Base-by-base conservation (phyloP, 2,797 vertebrate genomes). In the Gymnoscopelus microlampas region DNA sequence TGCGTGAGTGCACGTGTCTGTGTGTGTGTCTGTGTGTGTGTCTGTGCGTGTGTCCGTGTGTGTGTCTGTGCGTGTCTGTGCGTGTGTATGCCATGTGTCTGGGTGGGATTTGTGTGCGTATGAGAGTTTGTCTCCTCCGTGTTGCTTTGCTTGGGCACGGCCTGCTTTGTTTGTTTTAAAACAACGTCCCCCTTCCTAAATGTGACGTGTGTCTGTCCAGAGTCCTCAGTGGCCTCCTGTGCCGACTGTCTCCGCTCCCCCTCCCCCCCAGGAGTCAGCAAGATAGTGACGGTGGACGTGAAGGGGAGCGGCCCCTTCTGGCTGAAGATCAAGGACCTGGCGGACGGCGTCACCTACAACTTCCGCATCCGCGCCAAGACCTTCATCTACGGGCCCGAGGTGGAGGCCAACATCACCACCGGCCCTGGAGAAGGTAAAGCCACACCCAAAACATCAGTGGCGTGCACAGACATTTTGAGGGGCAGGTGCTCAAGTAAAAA, bases 231-330 rank as follows among this genome's bases (percentile, higher is more conserved):
- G 93, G 91, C 90, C 89, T 94, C 90, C 89, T 94, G 91, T 93
- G 89, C 82, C 90, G 92, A 93, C 83, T 93, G 92, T 92, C 91
- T 90, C 70, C 88, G 91, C 92, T 94, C 90, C 90, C 89, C 89
- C 87, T 92, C 90, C 88, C 91, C 90, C 58, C 24, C 94, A 97
- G 98, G 98, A 0, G 95, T 99, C 87, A 99, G 98, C 94, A 98
- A 98, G 93, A 98, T 97, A 0, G 97, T 99, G 73, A 98, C 96
- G 0, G 96, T 99, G 91, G 98, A 99, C 0, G 97, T 99, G 92
- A 98, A 97, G 89, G 97, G 95, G 7, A 93, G 74, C 67, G 94
- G 94, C 74, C 96, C 97, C 0, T 91, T 96, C 79, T 99, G 98
- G 98, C 83, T 99, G 88, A 98, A 98, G 90, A 94, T 99, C 80